Conservation (phyloP, 2,888 invertebrate species). For the Andrena bicolor region DNA sequence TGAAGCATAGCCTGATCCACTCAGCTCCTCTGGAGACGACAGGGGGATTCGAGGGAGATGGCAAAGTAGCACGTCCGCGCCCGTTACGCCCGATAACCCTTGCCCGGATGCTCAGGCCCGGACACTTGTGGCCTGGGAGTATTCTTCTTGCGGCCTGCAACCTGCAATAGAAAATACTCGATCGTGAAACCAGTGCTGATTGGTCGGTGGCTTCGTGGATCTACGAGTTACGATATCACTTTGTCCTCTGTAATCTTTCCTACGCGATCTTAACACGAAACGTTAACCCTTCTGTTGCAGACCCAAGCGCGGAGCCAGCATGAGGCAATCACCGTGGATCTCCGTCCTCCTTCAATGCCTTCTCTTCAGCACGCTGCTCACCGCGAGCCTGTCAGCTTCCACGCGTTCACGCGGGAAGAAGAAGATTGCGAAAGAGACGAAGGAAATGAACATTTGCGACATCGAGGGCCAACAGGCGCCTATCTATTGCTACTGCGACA, state of each 20-base stretch:
- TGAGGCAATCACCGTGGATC: slow-evolving; percentile 43
- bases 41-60: slow-evolving; percentile 24
- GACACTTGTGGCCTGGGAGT: neutral
- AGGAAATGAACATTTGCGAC: slow-evolving; percentile 87
- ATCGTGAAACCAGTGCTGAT: no score
- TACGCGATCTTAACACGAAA: no score
- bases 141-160: neutral
- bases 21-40: slow-evolving; percentile 11
- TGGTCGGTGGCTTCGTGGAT: no score
- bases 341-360: slow-evolving; percentile 35
- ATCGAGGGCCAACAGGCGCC: slow-evolving; percentile 87
- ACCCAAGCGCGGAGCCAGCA: neutral
- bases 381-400: slow-evolving; percentile 57
- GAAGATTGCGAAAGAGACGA: slow-evolving; percentile 73
- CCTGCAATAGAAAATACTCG: no score
- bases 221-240: no score
- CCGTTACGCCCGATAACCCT: slow-evolving; percentile 14
- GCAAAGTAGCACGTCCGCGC: slow-evolving; percentile 22
- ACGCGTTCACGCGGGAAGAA: slow-evolving; percentile 76
- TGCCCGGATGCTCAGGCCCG: neutral
- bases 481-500: slow-evolving; percentile 90
- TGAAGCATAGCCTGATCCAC: slow-evolving; percentile 72
- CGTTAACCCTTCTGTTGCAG: slow-evolving; percentile 44
- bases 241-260: no score
- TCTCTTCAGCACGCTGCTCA: slow-evolving; percentile 57